These are phyloP conservation scores for Chlorodrepanis virens DNA, from an alignment of 2,113 vertebrate species.

Conservation along the genomic window DNA sequence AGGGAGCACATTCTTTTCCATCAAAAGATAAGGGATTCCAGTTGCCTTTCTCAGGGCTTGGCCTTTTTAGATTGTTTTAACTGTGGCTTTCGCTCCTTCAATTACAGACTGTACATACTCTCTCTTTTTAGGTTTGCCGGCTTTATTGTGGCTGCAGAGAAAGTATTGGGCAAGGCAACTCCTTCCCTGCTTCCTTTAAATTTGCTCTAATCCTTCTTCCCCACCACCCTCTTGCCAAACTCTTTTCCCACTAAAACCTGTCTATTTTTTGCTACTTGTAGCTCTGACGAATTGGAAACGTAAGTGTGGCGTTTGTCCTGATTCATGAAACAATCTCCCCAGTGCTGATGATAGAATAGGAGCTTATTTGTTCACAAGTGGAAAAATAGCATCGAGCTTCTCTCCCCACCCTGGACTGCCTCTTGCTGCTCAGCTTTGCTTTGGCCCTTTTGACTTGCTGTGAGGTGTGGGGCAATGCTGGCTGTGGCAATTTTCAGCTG, in stretches of 20 bases:
- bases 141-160: constrained; percentile 32
- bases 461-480: accelerated
- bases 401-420: background rate
- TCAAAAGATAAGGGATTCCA: constrained; percentile 83
- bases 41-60: constrained; percentile 63
- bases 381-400: background rate
- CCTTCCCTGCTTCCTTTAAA: background rate
- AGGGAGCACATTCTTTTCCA: constrained; percentile 91
- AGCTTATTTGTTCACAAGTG: background rate
- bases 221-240: background rate
- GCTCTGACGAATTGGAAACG: background rate
- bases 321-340: background rate
- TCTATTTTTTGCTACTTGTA: background rate
- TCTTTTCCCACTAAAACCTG: background rate
- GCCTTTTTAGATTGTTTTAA: constrained; percentile 58
- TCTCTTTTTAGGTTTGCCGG: constrained; percentile 41
- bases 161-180: background rate
- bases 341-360: background rate
- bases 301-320: background rate
- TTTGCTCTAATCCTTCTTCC: background rate
- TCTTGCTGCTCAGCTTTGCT: background rate
- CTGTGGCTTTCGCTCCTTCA: constrained; percentile 8
- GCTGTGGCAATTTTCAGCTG: background rate
- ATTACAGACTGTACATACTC: constrained; percentile 11
- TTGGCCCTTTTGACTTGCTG: background rate